A percentile compares a stretch with the other conserved stretches of the same genome.
Evolutionary conservation across 2,888 invertebrate species (phyloP).

Genomic region (Abrostola triplasia): DNA sequence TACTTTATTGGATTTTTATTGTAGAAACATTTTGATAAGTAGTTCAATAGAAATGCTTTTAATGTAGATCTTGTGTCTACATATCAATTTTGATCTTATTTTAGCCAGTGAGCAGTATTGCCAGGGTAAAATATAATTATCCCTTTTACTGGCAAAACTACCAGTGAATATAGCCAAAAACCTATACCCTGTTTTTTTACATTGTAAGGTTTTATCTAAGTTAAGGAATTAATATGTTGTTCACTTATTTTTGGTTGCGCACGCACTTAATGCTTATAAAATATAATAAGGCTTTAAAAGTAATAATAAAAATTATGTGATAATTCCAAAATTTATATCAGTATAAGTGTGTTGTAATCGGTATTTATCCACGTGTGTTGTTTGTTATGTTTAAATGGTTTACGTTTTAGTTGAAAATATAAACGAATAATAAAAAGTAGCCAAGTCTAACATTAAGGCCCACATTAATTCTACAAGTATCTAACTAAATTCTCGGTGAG

Average conservation of each 20-base stretch:
- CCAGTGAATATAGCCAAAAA: slow-evolving; percentile 60
- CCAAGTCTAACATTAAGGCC: slow-evolving; percentile 17
- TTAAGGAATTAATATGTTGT: slow-evolving; percentile 43
- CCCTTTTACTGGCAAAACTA: slow-evolving; percentile 40
- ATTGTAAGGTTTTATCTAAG: slow-evolving; percentile 32
- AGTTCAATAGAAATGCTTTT: slow-evolving; percentile 34
- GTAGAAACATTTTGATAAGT: slow-evolving; percentile 36
- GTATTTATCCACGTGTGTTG: slow-evolving; percentile 60
- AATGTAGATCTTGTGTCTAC: slow-evolving; percentile 4
- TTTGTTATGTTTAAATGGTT: slow-evolving; percentile 63
- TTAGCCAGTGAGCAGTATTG: slow-evolving; percentile 40
- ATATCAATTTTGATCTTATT: slow-evolving; percentile 10
- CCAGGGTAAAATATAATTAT: slow-evolving; percentile 6
- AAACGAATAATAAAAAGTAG: slow-evolving; percentile 22
- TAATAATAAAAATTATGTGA: slow-evolving; percentile 71
- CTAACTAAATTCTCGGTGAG: too few relatives aligned
- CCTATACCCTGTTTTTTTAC: slow-evolving; percentile 34
- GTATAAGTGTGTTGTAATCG: slow-evolving; percentile 59
- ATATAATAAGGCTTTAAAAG: slow-evolving; percentile 57
- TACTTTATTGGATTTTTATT: slow-evolving; percentile 41
- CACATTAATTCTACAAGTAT: too few relatives aligned
- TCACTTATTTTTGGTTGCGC: slow-evolving; percentile 56
- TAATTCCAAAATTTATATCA: slow-evolving; percentile 70
- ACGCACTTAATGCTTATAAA: slow-evolving; percentile 52
- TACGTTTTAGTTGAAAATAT: slow-evolving; percentile 40